Conservation (phyloP, 2,113 vertebrate genomes). For the Catharus fuscescens region DNA sequence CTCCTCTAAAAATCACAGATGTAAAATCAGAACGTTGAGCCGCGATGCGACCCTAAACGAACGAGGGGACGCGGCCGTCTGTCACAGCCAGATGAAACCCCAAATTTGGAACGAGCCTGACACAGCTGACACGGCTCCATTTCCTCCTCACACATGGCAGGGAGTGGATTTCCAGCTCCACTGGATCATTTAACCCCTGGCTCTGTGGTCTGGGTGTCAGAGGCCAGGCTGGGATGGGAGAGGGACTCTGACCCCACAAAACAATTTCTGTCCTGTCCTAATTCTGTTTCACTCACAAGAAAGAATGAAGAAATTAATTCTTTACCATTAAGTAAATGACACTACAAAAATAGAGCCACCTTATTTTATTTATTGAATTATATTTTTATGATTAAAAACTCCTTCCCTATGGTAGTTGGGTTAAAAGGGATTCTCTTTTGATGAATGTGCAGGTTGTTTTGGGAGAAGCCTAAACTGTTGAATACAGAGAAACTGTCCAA, state of each 20-base stretch:
- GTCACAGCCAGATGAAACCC: background rate
- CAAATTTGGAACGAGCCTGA: background rate
- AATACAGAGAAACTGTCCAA: background rate
- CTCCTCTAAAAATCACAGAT: background rate
- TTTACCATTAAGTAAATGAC: background rate
- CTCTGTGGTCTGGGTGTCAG: background rate
- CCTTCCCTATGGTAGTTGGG: background rate
- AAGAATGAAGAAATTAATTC: background rate
- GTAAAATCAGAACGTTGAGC: background rate
- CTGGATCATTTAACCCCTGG: background rate
- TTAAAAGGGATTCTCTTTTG: background rate
- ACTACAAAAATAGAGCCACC: accelerated
- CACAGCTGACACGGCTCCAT: background rate
- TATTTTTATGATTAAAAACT: background rate
- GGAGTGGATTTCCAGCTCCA: constrained; percentile 10
- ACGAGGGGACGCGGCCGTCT: background rate
- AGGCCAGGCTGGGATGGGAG: accelerated
- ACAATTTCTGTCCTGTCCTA: background rate
- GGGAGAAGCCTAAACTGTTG: background rate
- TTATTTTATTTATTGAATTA: background rate
- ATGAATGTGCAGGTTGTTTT: background rate
- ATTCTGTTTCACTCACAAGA: background rate
- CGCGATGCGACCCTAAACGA: background rate
- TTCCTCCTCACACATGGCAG: constrained; percentile 25
- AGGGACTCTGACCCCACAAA: background rate